A percentile compares a stretch with the other conserved stretches of the same genome.
These are phyloP conservation scores for Microctonus hyperodae DNA, from an alignment of 2,888 invertebrate genomes.

Conservation along the genomic window DNA sequence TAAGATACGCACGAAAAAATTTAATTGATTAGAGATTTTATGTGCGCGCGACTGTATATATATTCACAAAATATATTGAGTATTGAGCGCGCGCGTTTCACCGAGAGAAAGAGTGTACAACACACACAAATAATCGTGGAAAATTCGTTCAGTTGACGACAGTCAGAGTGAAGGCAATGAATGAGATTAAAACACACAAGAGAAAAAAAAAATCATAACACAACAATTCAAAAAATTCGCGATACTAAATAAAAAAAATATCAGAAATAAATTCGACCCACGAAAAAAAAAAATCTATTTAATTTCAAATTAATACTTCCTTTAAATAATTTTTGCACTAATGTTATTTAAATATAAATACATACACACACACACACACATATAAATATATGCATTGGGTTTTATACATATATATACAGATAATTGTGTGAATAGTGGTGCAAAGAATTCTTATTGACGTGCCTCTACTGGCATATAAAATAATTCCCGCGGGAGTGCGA, in stretches of 20 bases:
- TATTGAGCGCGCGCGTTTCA: not conserved
- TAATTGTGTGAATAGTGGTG: not conserved
- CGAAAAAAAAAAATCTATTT: no score
- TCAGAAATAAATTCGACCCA: not conserved
- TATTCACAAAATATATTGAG: slow-evolving; percentile 4
- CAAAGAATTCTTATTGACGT: not conserved
- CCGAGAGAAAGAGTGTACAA: not conserved
- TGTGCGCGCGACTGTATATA: not conserved
- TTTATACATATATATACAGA: no score
- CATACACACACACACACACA: no score
- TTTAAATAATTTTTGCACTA: no score
- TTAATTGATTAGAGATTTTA: not conserved
- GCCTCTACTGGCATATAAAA: not conserved
- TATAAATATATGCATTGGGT: no score
- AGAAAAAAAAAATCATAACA: not conserved
- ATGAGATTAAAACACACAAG: not conserved
- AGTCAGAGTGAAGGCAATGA: not conserved
- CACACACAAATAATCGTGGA: not conserved
- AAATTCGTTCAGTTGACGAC: not conserved
- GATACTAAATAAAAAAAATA: not conserved
- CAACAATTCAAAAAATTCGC: not conserved
- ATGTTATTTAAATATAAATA: no score
- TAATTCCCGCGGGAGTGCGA: slow-evolving; percentile 21
- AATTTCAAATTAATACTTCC: no score
- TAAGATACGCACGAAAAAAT: not conserved